Conservation (phyloP, 2,797 vertebrate genomes). For the Falco concolor region DNA sequence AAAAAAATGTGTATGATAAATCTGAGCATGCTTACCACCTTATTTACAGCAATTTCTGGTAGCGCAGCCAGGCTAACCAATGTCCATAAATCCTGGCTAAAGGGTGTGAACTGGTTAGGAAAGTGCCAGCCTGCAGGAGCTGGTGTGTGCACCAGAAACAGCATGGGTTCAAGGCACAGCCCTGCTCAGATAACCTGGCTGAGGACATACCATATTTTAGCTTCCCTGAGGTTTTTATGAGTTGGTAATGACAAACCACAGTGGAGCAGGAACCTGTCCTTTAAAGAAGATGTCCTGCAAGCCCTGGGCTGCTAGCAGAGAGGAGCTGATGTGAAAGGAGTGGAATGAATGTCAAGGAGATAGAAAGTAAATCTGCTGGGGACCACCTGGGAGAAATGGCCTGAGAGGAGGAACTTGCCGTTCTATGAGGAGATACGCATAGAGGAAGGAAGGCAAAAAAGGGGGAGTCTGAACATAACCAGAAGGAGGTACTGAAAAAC, state of each 20-base stretch:
- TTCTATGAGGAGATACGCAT: background rate
- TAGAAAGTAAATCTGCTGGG: background rate
- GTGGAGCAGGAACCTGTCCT: background rate
- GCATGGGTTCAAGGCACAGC: accelerated
- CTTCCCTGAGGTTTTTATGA: background rate
- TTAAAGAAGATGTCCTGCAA: background rate
- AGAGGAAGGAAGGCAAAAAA: background rate
- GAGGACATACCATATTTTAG: background rate
- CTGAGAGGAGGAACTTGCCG: background rate
- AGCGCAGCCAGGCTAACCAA: background rate
- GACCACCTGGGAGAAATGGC: background rate
- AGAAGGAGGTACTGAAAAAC: background rate
- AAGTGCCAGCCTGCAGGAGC: background rate
- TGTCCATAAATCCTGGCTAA: background rate
- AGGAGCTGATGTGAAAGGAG: background rate
- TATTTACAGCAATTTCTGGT: background rate
- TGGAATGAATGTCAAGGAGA: background rate
- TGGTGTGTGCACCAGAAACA: background rate
- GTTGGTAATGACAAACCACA: background rate
- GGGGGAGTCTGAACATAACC: background rate
- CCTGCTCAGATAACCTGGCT: background rate
- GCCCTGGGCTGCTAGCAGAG: background rate
- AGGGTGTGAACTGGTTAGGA: background rate
- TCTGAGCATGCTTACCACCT: background rate
- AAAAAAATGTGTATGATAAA: background rate